phyloP scores from a whole-genome alignment of 2,113 vertebrate species.

The Eptatretus burgeri region DNA sequence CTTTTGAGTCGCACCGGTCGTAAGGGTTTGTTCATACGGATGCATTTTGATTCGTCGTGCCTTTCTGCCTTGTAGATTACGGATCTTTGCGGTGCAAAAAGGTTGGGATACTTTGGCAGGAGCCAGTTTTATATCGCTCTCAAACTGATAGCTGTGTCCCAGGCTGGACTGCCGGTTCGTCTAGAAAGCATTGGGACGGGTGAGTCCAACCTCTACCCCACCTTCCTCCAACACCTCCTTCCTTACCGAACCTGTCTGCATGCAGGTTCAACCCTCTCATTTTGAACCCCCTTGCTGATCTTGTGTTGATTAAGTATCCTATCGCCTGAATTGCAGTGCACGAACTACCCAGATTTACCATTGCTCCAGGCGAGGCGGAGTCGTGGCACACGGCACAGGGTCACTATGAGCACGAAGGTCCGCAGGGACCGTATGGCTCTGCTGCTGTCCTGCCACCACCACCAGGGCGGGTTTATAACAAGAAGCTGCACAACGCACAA shows the following conservation, averaged over 20 bases:
- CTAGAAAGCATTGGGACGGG: constrained; percentile 49
- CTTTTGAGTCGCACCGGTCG: no score
- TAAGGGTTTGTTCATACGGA: no score
- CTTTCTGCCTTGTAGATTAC: constrained; percentile 31
- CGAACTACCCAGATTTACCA: not conserved
- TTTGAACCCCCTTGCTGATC: no score
- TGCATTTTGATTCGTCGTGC: no score
- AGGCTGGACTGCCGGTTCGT: constrained; percentile 45
- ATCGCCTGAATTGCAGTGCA: not conserved
- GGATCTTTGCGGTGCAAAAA: constrained; percentile 58
- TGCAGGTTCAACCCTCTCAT: no score
- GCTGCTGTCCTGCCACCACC: not conserved
- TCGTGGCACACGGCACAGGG: not conserved
- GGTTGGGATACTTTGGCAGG: constrained; percentile 51
- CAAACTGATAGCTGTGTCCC: constrained; percentile 59
- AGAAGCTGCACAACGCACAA: not conserved
- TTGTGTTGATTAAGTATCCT: no score
- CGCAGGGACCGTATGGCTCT: not conserved
- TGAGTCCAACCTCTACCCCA: constrained; percentile 19
- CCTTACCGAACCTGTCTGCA: no score
- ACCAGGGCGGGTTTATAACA: not conserved
- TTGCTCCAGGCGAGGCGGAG: not conserved
- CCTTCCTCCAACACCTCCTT: no score
- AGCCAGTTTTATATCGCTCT: constrained; percentile 60
- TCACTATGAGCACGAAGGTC: constrained; percentile 1